Evolutionary conservation across 2,113 vertebrate genomes (phyloP).

Genomic region (Nematolebias whitei): DNA sequence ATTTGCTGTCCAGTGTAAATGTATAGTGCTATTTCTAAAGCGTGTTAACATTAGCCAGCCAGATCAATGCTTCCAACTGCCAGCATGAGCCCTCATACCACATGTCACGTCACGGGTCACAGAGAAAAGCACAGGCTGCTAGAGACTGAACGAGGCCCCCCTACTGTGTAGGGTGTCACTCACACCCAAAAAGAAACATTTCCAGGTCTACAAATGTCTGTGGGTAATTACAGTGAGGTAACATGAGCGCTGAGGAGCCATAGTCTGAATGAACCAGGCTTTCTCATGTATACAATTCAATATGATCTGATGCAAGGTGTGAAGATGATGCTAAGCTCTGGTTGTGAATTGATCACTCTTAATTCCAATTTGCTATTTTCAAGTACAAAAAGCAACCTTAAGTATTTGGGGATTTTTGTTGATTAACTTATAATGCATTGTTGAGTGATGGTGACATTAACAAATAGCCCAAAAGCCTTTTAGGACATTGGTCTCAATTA

Average conservation of each 20-base stretch:
- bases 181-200: slow-evolving; percentile 70
- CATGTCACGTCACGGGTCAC: slow-evolving; percentile 44
- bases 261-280: slow-evolving; percentile 23
- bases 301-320: slow-evolving; percentile 22
- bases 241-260: slow-evolving; percentile 40
- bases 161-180: slow-evolving; percentile 45
- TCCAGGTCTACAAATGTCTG: slow-evolving; percentile 67
- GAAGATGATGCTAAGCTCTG: slow-evolving; percentile 22
- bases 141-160: slow-evolving; percentile 2
- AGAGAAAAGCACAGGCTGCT: slow-evolving; percentile 40
- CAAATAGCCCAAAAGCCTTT: slow-evolving; percentile 20
- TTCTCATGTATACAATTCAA: slow-evolving; percentile 25
- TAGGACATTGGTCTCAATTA: neutral
- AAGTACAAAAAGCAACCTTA: slow-evolving; percentile 47
- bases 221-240: slow-evolving; percentile 60
- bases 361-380: slow-evolving; percentile 41
- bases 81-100: slow-evolving; percentile 48
- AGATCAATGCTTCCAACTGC: slow-evolving; percentile 59
- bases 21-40: slow-evolving; percentile 65
- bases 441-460: slow-evolving; percentile 33
- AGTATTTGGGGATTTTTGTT: slow-evolving; percentile 49
- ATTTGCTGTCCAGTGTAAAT: slow-evolving; percentile 48
- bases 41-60: slow-evolving; percentile 65
- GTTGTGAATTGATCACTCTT: neutral
- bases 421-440: slow-evolving; percentile 55